Base-by-base conservation (phyloP, 2,888 invertebrate species). In the Habroteleia sp. region DNA sequence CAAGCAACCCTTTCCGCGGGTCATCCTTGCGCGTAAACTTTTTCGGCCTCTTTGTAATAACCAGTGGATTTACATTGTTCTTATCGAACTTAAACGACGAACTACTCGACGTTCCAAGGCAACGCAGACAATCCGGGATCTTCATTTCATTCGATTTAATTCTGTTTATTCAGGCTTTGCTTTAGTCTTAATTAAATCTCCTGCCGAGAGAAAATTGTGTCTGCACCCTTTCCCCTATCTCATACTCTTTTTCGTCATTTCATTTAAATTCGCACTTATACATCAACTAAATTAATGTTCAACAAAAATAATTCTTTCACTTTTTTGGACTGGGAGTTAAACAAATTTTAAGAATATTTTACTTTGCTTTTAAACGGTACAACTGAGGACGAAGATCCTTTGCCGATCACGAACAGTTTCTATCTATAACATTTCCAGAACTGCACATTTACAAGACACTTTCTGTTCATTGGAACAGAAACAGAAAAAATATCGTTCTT, bases 71-170 rank as follows among this genome's bases (percentile, higher is more conserved):
- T 10, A 79, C 80, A 5, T 83, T 82, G 50, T 56, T 68, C 39
- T 62, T 48, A 37, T 68, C 72, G 63, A 65, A 50, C 44, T 17
- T 68, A 23, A 44, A 58, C 33, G 46, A 48, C 5, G 42, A 39
- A 41, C 44, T 48, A 17, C 77, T 77, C 25, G 81, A 77, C 16
- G 68, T 76, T 11, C 78, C 71, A 14, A 84, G 75, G 69, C 85
- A 85, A 39, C 78, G 80, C 10, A 84, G 80, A 71, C 85, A 85
- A 44, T 78, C 66, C 33, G 83, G 82, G 35, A 85, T 79, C 79
- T 82, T 84, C 85, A 85, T 85, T 16, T 65, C 16, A 23, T 20
- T 60, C 7, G 39, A 27, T 39, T 37, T 8, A 29, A 16, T 13
- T 6, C 3, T n/a, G 5, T 29, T 11, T 3, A 7, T 7, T 11